Base-by-base conservation (phyloP, 2,113 vertebrate genomes). In the Thalassoma bifasciatum region DNA sequence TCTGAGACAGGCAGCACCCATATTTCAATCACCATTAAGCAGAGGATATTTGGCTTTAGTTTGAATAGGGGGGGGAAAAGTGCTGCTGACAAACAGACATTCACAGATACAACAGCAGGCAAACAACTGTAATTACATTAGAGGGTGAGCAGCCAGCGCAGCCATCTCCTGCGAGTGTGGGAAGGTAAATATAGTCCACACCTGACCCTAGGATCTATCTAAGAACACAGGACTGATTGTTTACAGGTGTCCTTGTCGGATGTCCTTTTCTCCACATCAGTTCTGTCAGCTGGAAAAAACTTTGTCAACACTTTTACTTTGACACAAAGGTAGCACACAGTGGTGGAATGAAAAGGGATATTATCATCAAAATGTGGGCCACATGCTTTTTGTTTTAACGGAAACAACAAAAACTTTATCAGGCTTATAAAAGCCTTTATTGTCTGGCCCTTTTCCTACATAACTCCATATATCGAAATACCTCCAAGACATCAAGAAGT, bases 21-120 rank as follows among this genome's bases (percentile, higher is more conserved):
- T 90, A 90, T 93, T 93, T 94, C 93, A 94, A 93, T 94, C 92
- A 93, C 89, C 90, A 93, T 92, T 92, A 93, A 86, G 85, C 90
- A 75, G 89, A 72, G 88, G 89, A 88, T 89, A 83, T 90, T 91
- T 85, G 92, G 70, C 77, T 59, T 79, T 85, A 69, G 85, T 84
- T 86, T 88, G 64, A 72, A 80, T 60, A 79, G 67, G 30, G 81
- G 81, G 59, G 19, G 75, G 73, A 84, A 79, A 91, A 83, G 77
- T 47, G n/a, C 14, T 8, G 22, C 80, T 90, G 91, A 91, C 91
- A 88, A 83, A 83, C 79, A 85, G 57, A 81, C 83, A 87, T 87
- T 69, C 76, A 79, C 70, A 83, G 86, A 91, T 84, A 87, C 83
- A 86, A 83, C 66, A 38, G 72, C 73, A 53, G 79, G 67, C 83